Base-by-base conservation (phyloP, 2,113 vertebrate genomes). In the Pavo muticus region DNA sequence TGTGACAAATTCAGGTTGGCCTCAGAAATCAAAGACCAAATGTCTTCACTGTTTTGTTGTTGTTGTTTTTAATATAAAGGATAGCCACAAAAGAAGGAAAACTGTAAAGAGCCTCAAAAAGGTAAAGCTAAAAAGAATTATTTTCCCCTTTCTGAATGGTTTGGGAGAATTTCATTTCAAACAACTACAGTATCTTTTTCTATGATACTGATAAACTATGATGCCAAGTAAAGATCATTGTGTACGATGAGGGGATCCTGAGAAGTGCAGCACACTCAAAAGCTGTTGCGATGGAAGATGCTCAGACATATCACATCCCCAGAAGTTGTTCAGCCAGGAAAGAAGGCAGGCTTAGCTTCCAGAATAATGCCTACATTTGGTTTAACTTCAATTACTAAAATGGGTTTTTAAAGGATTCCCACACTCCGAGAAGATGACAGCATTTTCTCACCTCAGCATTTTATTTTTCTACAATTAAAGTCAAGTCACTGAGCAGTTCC, bases 21-120 rank as follows among this genome's bases (percentile, higher is more conserved):
- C 90, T 68, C 32, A 73, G 48, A 96, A 93, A 94, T 85, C 84
- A 91, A 91, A 95, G 60, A 77, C 23, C 64, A 91, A 87, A 76
- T 48, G 61, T 27, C 24, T 63, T 63, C 27, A 13, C 3, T 56
- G 54, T 56, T 61, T 61, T 54, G 14, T 29, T 56, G 27, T 54
- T 57, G 30, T 59, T 63, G 87, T n/a, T 87, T 40, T n/a, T 56
- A 35, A 52, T 32, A 40, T 54, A 78, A 91, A 90, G 67, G 37
- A 90, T 0, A 75, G 16, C 44, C 19, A 67, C 23, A 32, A 32
- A 65, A 69, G 48, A 73, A 79, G 35, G 57, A 94, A 80, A 61
- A 18, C 29, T 7, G 0, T 14, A n/a, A 73, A 93, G 24, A 78
- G 67, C 37, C 64, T 92, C 69, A 86, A 70, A 88, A 15, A 70